These are phyloP conservation scores for Dufourea novaeangliae DNA, from an alignment of 1,140 invertebrate species.

Conservation along the genomic window DNA sequence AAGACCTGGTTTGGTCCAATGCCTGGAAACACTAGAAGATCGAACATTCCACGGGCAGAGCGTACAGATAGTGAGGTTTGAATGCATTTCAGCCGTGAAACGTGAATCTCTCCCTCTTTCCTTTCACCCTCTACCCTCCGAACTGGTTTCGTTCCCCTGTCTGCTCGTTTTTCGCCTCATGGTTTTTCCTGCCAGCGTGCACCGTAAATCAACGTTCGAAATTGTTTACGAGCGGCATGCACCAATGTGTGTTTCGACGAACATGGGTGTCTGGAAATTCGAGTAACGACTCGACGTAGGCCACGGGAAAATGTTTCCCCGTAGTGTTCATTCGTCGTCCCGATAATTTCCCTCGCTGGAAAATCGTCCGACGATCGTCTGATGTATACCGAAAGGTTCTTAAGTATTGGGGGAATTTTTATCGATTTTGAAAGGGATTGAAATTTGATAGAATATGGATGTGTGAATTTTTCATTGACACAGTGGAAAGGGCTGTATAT, in stretches of 20 bases:
- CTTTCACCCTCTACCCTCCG: too few species aligned
- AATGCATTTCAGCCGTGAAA: constrained; percentile 35
- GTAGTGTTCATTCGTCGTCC: neutral
- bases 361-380: neutral
- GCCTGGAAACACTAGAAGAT: constrained; percentile 2
- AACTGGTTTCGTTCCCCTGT: too few species aligned
- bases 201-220: constrained; percentile 72
- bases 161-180: too few species aligned
- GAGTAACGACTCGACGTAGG: neutral
- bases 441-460: too few species aligned
- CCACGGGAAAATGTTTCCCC: neutral
- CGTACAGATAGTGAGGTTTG: neutral
- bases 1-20: neutral
- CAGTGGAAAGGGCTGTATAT: too few species aligned
- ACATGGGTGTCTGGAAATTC: constrained; percentile 28
- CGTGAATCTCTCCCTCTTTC: neutral
- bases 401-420: neutral
- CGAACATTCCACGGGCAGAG: neutral
- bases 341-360: constrained; percentile 3
- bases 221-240: constrained; percentile 64
- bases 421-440: constrained; percentile 1
- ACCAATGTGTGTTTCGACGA: neutral
- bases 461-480: too few species aligned
- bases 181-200: constrained; percentile 33
- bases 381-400: neutral